A percentile compares a stretch with the other conserved stretches of the same genome.
Evolutionary conservation across 2,888 invertebrate species (phyloP).

Genomic region (Linnaemya tessellans): DNA sequence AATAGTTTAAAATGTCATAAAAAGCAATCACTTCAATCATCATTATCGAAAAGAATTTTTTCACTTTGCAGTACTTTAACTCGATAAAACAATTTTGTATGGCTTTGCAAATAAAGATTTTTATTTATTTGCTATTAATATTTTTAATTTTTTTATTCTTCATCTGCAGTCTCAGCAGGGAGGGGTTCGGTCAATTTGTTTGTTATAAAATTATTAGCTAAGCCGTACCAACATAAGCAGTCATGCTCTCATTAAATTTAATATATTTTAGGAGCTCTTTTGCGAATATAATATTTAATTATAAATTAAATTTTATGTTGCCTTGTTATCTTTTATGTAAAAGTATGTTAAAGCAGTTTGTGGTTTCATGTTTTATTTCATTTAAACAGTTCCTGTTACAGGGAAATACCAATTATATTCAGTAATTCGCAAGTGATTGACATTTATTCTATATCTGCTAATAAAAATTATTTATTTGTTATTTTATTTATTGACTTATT

Average conservation of each 20-base stretch:
- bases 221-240: background rate
- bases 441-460: no score
- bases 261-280: background rate
- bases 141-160: no score
- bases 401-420: background rate
- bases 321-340: background rate
- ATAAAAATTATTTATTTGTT: no score
- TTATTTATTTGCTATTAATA: conserved; percentile 8
- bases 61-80: conserved; percentile 7
- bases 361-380: background rate
- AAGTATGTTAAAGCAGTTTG: background rate
- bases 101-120: conserved; percentile 52
- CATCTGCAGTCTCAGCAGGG: conserved; percentile 28
- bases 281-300: background rate
- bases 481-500: background rate
- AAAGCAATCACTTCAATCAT: conserved; percentile 51
- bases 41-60: conserved; percentile 26
- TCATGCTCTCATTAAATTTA: conserved; percentile 2
- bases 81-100: conserved; percentile 43
- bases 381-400: background rate
- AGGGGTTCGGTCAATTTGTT: conserved; percentile 21
- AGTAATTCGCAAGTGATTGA: background rate
- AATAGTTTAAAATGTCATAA: conserved; percentile 59
- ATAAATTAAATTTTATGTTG: background rate
- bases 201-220: conserved; percentile 18